These are phyloP conservation scores for Orthonevra nobilis DNA, from an alignment of 2,888 invertebrate species.

Conservation along the genomic window DNA sequence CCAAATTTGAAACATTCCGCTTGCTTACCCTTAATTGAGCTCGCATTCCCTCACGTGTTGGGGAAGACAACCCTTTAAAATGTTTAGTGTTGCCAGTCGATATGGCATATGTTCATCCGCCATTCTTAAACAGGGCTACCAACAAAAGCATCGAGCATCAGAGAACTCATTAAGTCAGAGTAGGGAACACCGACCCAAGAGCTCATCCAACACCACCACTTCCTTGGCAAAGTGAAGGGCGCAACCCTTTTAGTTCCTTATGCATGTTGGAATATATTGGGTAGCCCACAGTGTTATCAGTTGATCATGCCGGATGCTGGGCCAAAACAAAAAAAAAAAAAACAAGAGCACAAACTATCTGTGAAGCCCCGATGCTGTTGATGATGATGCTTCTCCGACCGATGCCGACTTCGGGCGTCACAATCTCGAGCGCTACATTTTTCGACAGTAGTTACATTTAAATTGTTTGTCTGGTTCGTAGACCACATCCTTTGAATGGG, in stretches of 20 bases:
- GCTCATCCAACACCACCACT: constrained; percentile 65
- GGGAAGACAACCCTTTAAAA: constrained; percentile 33
- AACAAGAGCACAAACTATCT: constrained; percentile 37
- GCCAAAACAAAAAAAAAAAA: neutral
- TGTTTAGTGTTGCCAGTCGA: constrained; percentile 8
- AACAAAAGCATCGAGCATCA: too few relatives aligned
- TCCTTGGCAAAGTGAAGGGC: constrained; percentile 53
- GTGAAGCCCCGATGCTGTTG: constrained; percentile 58
- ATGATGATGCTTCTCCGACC: constrained; percentile 35
- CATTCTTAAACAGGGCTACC: constrained; percentile 33
- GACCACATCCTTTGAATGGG: constrained; percentile 46
- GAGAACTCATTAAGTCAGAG: constrained; percentile 63
- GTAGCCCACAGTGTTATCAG: constrained; percentile 58
- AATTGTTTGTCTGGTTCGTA: constrained; percentile 66
- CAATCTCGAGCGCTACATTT: constrained; percentile 50
- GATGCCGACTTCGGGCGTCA: too few relatives aligned
- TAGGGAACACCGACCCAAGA: constrained; percentile 42
- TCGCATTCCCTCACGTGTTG: constrained; percentile 1
- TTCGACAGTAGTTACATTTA: constrained; percentile 70
- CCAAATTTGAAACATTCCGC: constrained; percentile 69
- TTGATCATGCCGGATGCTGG: constrained; percentile 47
- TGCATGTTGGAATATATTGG: constrained; percentile 33
- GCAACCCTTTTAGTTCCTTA: constrained; percentile 14
- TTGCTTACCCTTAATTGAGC: constrained; percentile 69
- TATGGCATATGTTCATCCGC: constrained; percentile 10